Evolutionary conservation across 2,797 vertebrate genomes (phyloP), one percentile per base, ranked within the genome.

Genomic region (Cephalopachus bancanus): DNA sequence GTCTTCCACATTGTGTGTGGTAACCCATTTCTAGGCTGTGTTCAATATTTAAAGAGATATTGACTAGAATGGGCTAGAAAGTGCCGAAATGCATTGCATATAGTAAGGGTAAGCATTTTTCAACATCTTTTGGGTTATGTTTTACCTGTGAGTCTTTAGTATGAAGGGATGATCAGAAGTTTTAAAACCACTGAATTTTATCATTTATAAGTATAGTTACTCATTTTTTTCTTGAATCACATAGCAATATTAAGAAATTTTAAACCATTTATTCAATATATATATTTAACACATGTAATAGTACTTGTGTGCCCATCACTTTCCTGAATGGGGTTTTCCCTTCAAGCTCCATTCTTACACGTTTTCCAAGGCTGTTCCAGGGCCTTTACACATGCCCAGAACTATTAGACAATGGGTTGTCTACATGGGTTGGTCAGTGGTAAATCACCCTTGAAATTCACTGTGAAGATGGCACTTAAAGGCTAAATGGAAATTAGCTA

Each of bases 91-190:
- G 44, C 44, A 44, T 44, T 44, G 44, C 44, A 44, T 44, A 44
- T 44, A 44, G 44, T 44, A 44, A 44, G 44, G 44, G 44, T 44
- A 44, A 17, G 44, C 59, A 22, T 59, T 94, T 91, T 83, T 22
- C 3, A 64, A 65, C 93, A 67, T 37, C 14, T 53, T 95, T 60
- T 55, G 44, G 1, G 84, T 83, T 74, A 17, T 67, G 14, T 71
- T 92, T 94, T 81, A 3, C 95, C 44, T 80, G 11, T 71, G 37
- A 94, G 26, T 80, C 71, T 84, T 92, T 90, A 20, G 20, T 33
- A 1, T 78, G 24, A 44, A 74, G 60, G 24, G 11, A 16, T 89
- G 16, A 84, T 55, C 37, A 92, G 60, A 95, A 74, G 22, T 80
- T 94, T 86, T 44, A 69, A 80, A 74, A 37, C 11, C 26, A 88